A percentile compares a stretch with the other conserved stretches of the same genome.
These are phyloP conservation scores for Melangyna quadrimaculata DNA, from an alignment of 2,888 invertebrate genomes.

Conservation along the genomic window DNA sequence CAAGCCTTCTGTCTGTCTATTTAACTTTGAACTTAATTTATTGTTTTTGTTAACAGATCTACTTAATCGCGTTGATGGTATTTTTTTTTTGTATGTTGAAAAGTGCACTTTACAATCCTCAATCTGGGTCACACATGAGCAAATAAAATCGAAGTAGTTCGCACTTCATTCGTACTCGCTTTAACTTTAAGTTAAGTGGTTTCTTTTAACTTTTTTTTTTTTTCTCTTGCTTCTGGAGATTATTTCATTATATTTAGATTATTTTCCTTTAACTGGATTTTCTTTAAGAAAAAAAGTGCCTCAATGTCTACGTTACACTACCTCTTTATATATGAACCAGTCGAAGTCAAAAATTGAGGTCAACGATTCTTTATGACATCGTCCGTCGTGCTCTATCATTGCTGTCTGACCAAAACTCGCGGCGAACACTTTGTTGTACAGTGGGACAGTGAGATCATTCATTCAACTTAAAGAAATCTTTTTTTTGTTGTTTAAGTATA, in stretches of 20 bases:
- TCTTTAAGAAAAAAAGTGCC: background rate
- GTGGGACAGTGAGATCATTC: background rate
- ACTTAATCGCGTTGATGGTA: constrained; percentile 8
- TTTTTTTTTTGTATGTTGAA: background rate
- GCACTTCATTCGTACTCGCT: constrained; percentile 1
- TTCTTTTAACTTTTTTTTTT: constrained; percentile 23
- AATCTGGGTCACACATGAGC: constrained; percentile 48
- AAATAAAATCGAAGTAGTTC: constrained; percentile 48
- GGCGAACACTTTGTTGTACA: no score
- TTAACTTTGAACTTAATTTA: constrained; percentile 15
- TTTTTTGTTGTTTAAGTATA: no score
- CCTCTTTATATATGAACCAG: constrained; percentile 6
- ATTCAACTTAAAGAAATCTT: no score
- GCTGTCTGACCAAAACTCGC: constrained; percentile 30
- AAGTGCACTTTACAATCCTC: constrained; percentile 54
- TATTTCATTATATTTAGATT: constrained; percentile 65
- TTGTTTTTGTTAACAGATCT: constrained; percentile 23
- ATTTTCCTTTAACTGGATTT: constrained; percentile 57
- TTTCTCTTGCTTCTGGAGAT: constrained; percentile 11
- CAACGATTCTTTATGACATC: constrained; percentile 68
- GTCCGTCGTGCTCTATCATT: constrained; percentile 38
- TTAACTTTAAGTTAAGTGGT: constrained; percentile 11
- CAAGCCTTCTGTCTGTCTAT: background rate
- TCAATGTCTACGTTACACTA: constrained; percentile 12
- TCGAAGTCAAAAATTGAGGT: constrained; percentile 47